Conservation (phyloP, 2,888 invertebrate genomes). For the Trachelus stipa region DNA sequence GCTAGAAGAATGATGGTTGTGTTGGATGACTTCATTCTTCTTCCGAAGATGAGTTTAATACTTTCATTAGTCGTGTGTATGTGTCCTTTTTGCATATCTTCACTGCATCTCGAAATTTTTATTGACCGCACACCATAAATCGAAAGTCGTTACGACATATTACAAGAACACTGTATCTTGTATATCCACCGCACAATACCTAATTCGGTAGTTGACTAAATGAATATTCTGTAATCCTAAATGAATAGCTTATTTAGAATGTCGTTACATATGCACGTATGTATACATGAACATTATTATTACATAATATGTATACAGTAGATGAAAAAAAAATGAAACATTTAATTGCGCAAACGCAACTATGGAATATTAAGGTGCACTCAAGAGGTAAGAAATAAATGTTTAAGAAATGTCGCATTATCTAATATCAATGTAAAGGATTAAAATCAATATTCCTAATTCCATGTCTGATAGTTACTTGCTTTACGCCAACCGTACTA, state of each 20-base stretch:
- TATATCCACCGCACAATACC: background rate
- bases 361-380: too few relatives aligned
- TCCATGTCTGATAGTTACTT: background rate
- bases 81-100: constrained; percentile 17
- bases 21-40: constrained; percentile 45
- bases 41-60: constrained; percentile 10
- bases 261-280: constrained; percentile 42
- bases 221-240: constrained; percentile 21
- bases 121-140: constrained; percentile 20
- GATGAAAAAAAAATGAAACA: constrained; percentile 23
- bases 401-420: too few relatives aligned
- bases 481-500: constrained; percentile 13
- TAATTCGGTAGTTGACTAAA: constrained; percentile 17
- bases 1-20: constrained; percentile 46
- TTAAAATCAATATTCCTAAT: background rate
- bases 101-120: background rate
- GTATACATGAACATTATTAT: constrained; percentile 40
- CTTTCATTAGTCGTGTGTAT: background rate
- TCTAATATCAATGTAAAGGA: background rate
- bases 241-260: constrained; percentile 40
- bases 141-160: background rate
- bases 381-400: too few relatives aligned
- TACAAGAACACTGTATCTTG: background rate
- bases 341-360: constrained; percentile 13
- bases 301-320: constrained; percentile 38